phyloP scores from a whole-genome alignment of 2,888 invertebrate genomes.

The Parnassius apollo region DNA sequence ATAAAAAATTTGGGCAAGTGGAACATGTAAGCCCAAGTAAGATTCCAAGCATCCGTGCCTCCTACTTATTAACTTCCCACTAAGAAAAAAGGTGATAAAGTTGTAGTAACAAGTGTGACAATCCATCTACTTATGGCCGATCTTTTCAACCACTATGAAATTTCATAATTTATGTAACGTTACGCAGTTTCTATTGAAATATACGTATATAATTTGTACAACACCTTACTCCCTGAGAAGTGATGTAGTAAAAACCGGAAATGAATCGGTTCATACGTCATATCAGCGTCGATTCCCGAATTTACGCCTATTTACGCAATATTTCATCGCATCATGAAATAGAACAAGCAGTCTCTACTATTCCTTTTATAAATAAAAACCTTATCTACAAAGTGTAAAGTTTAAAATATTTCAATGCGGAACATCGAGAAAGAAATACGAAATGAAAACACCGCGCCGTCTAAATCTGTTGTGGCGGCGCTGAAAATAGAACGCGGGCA shows the following conservation, averaged over 20 bases:
- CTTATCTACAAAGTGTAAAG: slow-evolving; percentile 13
- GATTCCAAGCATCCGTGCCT: too few species aligned
- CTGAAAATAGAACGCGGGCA: slow-evolving; percentile 40
- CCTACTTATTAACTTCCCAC: too few species aligned
- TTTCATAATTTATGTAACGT: too few species aligned
- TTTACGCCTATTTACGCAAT: slow-evolving; percentile 23
- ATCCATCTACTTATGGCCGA: too few species aligned
- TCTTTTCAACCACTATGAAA: too few species aligned
- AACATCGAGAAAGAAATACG: slow-evolving; percentile 23
- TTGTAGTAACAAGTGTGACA: too few species aligned
- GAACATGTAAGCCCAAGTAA: too few species aligned
- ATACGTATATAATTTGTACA: too few species aligned
- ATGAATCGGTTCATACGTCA: slow-evolving; percentile 9
- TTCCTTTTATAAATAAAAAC: slow-evolving; percentile 5
- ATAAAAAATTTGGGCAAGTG: too few species aligned
- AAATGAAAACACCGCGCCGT: slow-evolving; percentile 33
- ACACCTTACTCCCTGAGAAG: too few species aligned
- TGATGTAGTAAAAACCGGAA: slow-evolving; percentile 1
- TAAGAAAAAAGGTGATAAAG: too few species aligned
- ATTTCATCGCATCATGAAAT: slow-evolving; percentile 10
- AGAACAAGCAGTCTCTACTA: slow-evolving; percentile 11
- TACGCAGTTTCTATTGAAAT: too few species aligned
- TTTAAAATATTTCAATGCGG: slow-evolving; percentile 6
- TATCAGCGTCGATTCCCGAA: slow-evolving; percentile 16
- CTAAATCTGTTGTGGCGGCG: slow-evolving; percentile 35